Conservation (phyloP, 2,113 vertebrate genomes). For the Chaetorhynchus papuensis region DNA sequence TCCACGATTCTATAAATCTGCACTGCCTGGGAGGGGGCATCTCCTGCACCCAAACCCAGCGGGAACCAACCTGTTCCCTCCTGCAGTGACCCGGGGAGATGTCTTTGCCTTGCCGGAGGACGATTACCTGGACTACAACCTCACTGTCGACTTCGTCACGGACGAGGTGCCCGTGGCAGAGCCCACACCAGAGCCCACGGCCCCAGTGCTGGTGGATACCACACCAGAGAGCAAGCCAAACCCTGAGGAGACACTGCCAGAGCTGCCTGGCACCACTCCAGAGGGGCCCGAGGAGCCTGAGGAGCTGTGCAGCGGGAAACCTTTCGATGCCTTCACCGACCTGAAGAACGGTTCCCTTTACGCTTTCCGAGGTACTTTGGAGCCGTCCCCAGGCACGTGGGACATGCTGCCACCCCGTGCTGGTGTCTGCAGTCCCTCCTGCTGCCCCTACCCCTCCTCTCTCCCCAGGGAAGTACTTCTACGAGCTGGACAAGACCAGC, state of each 20-base stretch:
- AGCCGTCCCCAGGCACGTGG: background rate
- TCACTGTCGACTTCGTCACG: fast-evolving
- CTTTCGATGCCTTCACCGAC: constrained; percentile 88
- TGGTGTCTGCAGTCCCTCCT: background rate
- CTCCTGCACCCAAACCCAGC: background rate
- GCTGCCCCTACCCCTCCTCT: background rate
- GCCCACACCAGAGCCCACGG: fast-evolving
- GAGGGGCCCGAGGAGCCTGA: background rate
- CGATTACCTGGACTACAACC: constrained; percentile 64
- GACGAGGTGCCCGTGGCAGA: fast-evolving
- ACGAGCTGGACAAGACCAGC: constrained; percentile 81
- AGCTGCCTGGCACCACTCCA: fast-evolving
- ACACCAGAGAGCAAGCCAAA: fast-evolving
- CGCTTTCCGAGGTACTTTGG: constrained; percentile 86
- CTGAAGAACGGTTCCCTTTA: constrained; percentile 92
- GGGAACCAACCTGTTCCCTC: background rate
- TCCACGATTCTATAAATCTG: background rate
- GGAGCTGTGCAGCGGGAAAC: constrained; percentile 77
- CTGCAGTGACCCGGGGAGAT: constrained; percentile 84
- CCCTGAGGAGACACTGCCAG: fast-evolving
- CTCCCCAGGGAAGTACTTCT: constrained; percentile 83
- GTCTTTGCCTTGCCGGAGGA: constrained; percentile 86
- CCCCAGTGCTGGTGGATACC: background rate
- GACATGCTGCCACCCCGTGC: fast-evolving
- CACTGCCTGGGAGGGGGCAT: background rate